Base-by-base conservation (phyloP, 92 coral and sea anemone species). In the Micromussa lordhowensis region DNA sequence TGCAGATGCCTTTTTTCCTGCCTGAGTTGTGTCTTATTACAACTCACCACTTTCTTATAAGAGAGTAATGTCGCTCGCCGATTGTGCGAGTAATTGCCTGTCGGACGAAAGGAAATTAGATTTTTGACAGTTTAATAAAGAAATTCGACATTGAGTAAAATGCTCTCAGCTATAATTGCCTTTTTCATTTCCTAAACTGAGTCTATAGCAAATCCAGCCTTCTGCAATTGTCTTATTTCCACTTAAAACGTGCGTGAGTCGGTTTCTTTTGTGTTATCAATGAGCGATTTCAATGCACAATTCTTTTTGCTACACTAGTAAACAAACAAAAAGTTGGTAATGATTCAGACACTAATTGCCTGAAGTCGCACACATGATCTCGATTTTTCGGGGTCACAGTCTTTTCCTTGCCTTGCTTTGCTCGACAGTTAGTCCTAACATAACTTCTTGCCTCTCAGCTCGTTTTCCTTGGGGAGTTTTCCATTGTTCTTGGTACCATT, bases 111-210 rank as follows among this genome's bases (percentile, higher is more conserved):
- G 68, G 82, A 79, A 79, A 79, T 55, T 53, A 15, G n/a, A 13
- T 79, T 54, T 54, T 79, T 55, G 48, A 55, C 68, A 54, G 69
- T 79, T 28, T 26, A 77, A 44, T n/a, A 79, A 55, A 79, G 82
- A n/a, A 53, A 79, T 54, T 66, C 28, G 71, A 66, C 71, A 66
- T 26, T 15, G 17, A 24, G 71, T 11, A 66, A 66, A 31, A 1
- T 12, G 12, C 16, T 24, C 34, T 10, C 17, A 5, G 71, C 34
- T 28, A n/a, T n/a, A 9, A 66, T 66, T 26, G 71, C 10, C 34
- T 12, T 9, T 66, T 66, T 66, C 71, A 66, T 66, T 66, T 66
- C 71, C 71, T 66, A 66, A 66, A 26, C 32, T 66, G 78, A 35
- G 53, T 18, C 35, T 34, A 34, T 73, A 34, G 10, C 78, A 5